A percentile compares a stretch with the other conserved stretches of the same genome.
Conservation (phyloP, 2,888 invertebrate species). For the Ferdinandea cuprea region DNA sequence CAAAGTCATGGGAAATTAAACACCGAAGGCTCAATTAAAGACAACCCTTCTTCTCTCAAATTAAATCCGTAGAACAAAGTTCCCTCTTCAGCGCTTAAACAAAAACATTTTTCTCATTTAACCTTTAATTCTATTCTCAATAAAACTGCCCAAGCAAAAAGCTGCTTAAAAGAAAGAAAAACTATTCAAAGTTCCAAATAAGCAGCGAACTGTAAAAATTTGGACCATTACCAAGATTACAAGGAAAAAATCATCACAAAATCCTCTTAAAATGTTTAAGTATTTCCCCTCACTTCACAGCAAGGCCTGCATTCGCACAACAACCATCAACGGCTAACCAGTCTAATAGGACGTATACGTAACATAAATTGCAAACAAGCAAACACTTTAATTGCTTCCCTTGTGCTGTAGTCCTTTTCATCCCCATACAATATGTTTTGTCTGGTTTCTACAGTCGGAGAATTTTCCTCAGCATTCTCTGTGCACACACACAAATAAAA, state of each 20-base stretch:
- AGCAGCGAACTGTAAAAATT: constrained; percentile 10
- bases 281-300: not conserved
- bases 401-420: constrained; percentile 28
- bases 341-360: constrained; percentile 54
- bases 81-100: no score
- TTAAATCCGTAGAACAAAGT: no score
- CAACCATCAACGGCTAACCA: constrained; percentile 23
- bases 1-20: no score
- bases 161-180: not conserved
- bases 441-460: not conserved
- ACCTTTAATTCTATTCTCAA: not conserved
- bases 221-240: constrained; percentile 44
- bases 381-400: constrained; percentile 62
- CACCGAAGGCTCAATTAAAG: no score
- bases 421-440: not conserved
- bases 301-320: not conserved
- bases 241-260: constrained; percentile 11
- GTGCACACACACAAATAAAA: not conserved
- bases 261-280: constrained; percentile 33
- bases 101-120: not conserved
- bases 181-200: constrained; percentile 5
- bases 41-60: no score
- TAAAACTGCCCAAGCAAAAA: not conserved
- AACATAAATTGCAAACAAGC: constrained; percentile 52
- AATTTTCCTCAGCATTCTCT: not conserved